Conservation (phyloP, 2,888 invertebrate genomes). For the Heliconius erato region DNA sequence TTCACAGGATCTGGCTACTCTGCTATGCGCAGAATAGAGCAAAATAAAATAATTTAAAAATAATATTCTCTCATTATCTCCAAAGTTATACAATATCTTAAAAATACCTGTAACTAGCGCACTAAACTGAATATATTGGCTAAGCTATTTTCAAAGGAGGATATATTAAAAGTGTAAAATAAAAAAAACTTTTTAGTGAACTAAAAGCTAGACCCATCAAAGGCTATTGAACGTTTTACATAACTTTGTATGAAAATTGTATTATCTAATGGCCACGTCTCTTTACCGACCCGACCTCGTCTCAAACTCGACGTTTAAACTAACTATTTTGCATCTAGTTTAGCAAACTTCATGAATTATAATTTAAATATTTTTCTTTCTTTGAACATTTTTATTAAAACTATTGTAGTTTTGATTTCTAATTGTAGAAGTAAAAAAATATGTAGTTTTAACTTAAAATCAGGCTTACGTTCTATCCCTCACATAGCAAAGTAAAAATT, state of each 20-base stretch:
- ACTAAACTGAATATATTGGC: neutral
- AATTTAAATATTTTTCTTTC: neutral
- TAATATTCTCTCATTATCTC: no score
- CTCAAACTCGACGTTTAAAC: constrained; percentile 24
- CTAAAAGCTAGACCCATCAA: constrained; percentile 54
- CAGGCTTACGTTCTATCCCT: no score
- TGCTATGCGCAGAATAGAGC: neutral
- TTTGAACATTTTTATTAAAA: neutral
- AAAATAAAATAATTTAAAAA: no score
- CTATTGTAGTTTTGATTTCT: neutral
- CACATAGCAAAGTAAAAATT: no score
- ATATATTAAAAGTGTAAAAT: constrained; percentile 8
- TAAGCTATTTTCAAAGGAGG: neutral
- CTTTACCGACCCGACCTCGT: constrained; percentile 9
- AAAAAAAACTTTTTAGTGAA: constrained; percentile 23
- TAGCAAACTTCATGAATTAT: constrained; percentile 5
- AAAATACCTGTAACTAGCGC: neutral
- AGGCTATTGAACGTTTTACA: constrained; percentile 60
- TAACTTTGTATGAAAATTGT: constrained; percentile 70
- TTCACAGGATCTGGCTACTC: neutral
- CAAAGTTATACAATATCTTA: no score
- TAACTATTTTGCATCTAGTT: constrained; percentile 32
- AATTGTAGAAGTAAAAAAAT: neutral
- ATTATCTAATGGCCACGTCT: constrained; percentile 57
- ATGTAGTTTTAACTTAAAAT: neutral